Evolutionary conservation across 2,797 vertebrate species (phyloP), one percentile per base, ranked within the genome.

Genomic region (Uromys caudimaculatus): DNA sequence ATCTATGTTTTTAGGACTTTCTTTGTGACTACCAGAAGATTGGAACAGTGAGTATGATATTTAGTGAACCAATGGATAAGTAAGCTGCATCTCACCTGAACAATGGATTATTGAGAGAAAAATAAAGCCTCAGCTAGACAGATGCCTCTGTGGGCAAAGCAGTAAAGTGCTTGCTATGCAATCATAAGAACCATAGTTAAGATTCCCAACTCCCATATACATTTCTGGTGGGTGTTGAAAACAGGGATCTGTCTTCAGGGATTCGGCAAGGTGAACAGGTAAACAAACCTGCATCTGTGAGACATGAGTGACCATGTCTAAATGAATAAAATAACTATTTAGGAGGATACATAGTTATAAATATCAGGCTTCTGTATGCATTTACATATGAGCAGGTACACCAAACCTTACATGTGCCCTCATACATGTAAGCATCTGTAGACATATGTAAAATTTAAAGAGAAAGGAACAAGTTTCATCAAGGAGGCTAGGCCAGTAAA

Each of bases 21-120:
- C 52, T 54, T 88, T 21, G 89, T 69, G 78, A 94, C 76, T 79
- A 76, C 12, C 16, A 79, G 94, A 89, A 88, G 29, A 76, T 75
- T 50, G 13, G 88, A 82, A 21, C 9, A 82, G n/a, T 13, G 19
- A 79, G 17, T 10, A 81, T 84, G 11, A 67, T 3, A 27, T 75
- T 90, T 27, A 77, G 14, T 21, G 50, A 5, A 32, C 29, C 19
- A 88, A 19, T 89, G 41, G 19, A 76, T 79, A 75, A 89, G 41
- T 2, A 19, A 47, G 27, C 13, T 29, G 27, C 9, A 6, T 44
- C 13, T 21, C 7, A 67, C 29, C 1, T 32, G 41, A 13, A 60
- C 2, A 71, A 56, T 56, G 32, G 38, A n/a, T 54, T 84, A 11
- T 29, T 83, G 24, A 16, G 35, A 67, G 62, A 84, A 7, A 67